Evolutionary conservation across 2,888 invertebrate species (phyloP).

Genomic region (Athetis lepigone): DNA sequence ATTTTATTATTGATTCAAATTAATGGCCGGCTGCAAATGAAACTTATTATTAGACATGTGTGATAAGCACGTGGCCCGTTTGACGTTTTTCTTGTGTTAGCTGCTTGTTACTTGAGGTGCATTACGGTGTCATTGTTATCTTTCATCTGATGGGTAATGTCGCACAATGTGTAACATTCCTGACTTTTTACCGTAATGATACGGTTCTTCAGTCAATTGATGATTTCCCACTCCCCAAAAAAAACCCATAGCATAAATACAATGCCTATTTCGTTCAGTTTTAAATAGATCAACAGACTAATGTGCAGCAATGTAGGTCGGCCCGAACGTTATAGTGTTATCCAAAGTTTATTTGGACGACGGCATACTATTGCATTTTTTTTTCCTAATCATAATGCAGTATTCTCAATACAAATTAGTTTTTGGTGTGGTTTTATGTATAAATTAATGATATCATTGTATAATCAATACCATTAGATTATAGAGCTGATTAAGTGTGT

Average conservation of each 20-base stretch:
- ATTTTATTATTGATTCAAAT: slow-evolving; percentile 17
- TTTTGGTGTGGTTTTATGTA: background rate
- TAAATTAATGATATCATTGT: slow-evolving; percentile 38
- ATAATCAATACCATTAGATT: slow-evolving; percentile 31
- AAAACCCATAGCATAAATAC: slow-evolving; percentile 25
- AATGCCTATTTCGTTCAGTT: slow-evolving; percentile 49
- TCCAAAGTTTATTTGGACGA: slow-evolving; percentile 45
- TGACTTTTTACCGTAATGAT: slow-evolving; percentile 8
- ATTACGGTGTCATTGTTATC: slow-evolving; percentile 5
- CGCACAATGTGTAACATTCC: slow-evolving; percentile 7
- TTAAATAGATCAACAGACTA: slow-evolving; percentile 44
- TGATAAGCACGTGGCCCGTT: slow-evolving; percentile 35
- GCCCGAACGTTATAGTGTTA: slow-evolving; percentile 42
- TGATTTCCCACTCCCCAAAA: too few relatives aligned
- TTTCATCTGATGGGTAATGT: slow-evolving; percentile 23
- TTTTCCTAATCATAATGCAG: slow-evolving; percentile 12
- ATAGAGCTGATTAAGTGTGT: slow-evolving; percentile 11
- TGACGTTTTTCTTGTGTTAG: slow-evolving; percentile 27
- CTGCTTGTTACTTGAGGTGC: slow-evolving; percentile 4
- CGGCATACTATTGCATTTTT: slow-evolving; percentile 23
- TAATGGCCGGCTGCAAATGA: slow-evolving; percentile 34
- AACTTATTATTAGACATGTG: slow-evolving; percentile 35
- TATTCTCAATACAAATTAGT: slow-evolving; percentile 3
- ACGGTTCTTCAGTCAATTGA: too few relatives aligned
- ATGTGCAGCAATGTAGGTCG: slow-evolving; percentile 54